Conservation (phyloP, 1,140 invertebrate species). For the Polyergus mexicanus region DNA sequence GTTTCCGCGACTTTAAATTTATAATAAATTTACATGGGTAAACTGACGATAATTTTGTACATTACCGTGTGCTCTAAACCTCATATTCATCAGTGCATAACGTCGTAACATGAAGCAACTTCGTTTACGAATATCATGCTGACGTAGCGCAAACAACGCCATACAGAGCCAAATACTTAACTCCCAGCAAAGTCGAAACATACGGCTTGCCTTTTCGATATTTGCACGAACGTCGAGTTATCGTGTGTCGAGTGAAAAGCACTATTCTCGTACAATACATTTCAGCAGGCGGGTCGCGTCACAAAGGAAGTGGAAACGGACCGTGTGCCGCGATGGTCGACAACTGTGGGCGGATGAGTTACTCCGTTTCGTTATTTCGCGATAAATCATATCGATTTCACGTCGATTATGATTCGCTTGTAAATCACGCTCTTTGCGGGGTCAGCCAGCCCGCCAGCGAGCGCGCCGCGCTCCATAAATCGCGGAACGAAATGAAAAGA, state of each 20-base stretch:
- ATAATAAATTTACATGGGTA: constrained; percentile 28
- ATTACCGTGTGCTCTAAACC: neutral
- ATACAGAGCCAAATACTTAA: constrained; percentile 32
- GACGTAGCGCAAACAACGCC: constrained; percentile 15
- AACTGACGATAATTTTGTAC: constrained; percentile 37
- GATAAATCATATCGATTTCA: constrained; percentile 83
- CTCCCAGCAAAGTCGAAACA: neutral
- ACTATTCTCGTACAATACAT: constrained; percentile 39
- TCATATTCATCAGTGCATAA: constrained; percentile 30
- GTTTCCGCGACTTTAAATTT: neutral
- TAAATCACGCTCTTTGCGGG: constrained; percentile 79
- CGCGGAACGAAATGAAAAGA: constrained; percentile 80
- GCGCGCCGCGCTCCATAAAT: constrained; percentile 75
- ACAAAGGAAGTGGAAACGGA: constrained; percentile 45
- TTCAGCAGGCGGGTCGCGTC: neutral
- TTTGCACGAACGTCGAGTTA: constrained; percentile 43
- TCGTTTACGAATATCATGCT: constrained; percentile 24
- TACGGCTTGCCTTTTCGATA: constrained; percentile 34
- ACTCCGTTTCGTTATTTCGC: constrained; percentile 80
- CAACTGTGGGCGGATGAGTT: constrained; percentile 12
- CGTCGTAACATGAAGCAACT: neutral
- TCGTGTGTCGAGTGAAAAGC: constrained; percentile 5
- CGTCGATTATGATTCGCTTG: constrained; percentile 82
- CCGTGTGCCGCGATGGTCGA: neutral
- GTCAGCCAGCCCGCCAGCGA: constrained; percentile 12